Base-by-base conservation (phyloP, 2,888 invertebrate species). In the Reticulitermes lucifugus region DNA sequence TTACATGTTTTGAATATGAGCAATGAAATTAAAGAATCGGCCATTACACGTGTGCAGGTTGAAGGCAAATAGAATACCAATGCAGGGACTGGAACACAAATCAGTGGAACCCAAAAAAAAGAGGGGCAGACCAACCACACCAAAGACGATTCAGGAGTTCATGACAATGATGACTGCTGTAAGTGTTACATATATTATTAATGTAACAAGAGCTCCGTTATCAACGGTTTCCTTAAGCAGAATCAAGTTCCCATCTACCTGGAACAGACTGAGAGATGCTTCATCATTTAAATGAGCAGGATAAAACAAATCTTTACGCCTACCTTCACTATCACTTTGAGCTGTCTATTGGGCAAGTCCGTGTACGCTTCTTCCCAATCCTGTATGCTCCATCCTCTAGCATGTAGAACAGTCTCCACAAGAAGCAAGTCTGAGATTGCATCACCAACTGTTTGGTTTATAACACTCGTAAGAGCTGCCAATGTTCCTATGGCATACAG, bases 371-470 rank as follows among this genome's bases (percentile, higher is more conserved):
- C 89, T 88, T 95, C 93, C 99, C 99, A 99, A 81, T 96, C 94
- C 55, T 91, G 90, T 1, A 95, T 93, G 88, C 94, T 93, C 95
- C 97, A 97, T 7, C 96, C 98, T 87, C 95, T 94, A 3, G 95
- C 94, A 88, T 95, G 94, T 43, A 99, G 93, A 83, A 99, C 96
- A 0, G 96, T 95, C 91, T 99, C 99, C 0, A 99, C 98, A 9
- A 98, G 91, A 85, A 99, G 92, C 94, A 99, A 93, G 90, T 99
- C 99, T 0, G 99, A 98, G 84, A 99, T 95, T 5, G 99, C 99
- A 92, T 99, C 99, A 0, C 99, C 99, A 0, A 99, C 97, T 0
- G 97, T 96, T 91, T 98, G 98, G 91, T 98, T 99, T 22, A 98
- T 97, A 89, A 98, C 92, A 90, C 98, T 95, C 86, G 98, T 95